Evolutionary conservation across 2,888 invertebrate genomes (phyloP).

Genomic region (Adineta ricciae): DNA sequence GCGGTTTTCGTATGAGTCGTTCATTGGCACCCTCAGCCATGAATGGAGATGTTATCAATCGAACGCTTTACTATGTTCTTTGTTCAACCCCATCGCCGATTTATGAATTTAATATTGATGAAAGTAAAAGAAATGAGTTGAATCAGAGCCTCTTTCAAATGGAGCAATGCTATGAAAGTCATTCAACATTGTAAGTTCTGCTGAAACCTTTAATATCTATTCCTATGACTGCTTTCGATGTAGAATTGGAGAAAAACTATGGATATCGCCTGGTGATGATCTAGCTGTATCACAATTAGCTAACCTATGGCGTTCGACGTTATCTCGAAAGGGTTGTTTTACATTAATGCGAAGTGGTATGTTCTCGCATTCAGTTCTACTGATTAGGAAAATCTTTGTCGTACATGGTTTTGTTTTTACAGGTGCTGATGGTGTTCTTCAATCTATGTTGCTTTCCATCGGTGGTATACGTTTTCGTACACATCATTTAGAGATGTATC

Average conservation of each 20-base stretch:
- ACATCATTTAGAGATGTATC: slow-evolving; percentile 78
- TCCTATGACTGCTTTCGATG: no score
- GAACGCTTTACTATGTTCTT: slow-evolving; percentile 74
- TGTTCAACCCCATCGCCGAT: slow-evolving; percentile 68
- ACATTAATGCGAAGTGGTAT: slow-evolving; percentile 25
- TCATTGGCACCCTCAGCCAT: slow-evolving; percentile 71
- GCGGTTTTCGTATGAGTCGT: slow-evolving; percentile 72
- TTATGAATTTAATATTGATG: slow-evolving; percentile 54
- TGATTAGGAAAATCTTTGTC: no score
- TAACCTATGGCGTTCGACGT: slow-evolving; percentile 71
- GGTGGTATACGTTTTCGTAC: slow-evolving; percentile 75
- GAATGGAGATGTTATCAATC: slow-evolving; percentile 79
- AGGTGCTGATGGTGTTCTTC: slow-evolving; percentile 71
- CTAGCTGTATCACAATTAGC: slow-evolving; percentile 64
- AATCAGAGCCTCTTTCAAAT: slow-evolving; percentile 61
- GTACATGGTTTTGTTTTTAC: not conserved
- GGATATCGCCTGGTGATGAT: slow-evolving; percentile 64
- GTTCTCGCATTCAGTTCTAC: not conserved
- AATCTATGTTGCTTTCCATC: slow-evolving; percentile 78
- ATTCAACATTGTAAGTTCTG: slow-evolving; percentile 69
- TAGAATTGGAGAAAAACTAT: slow-evolving; percentile 60
- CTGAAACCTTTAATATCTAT: no score
- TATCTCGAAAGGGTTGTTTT: slow-evolving; percentile 65
- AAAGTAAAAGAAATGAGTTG: slow-evolving; percentile 56
- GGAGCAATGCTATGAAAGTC: slow-evolving; percentile 78